Conservation (phyloP, 2,797 vertebrate genomes). For the Protosalanx chinensis region DNA sequence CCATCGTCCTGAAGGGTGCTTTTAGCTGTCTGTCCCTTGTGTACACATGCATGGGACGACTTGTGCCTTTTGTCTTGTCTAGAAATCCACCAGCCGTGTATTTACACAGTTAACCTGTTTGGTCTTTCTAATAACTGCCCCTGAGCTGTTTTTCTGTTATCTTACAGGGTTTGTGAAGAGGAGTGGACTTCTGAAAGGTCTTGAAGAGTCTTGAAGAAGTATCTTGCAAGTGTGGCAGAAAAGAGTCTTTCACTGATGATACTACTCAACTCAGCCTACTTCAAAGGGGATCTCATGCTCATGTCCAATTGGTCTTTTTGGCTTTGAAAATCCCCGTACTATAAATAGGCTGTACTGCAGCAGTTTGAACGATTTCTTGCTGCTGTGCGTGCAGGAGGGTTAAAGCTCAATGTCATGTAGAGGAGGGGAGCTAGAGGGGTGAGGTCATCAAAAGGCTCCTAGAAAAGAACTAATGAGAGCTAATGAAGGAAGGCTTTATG, state of each 20-base stretch:
- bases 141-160: too few species aligned
- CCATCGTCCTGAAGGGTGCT: too few species aligned
- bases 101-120: too few species aligned
- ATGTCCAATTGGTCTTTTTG: neutral
- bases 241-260: neutral
- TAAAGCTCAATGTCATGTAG: neutral
- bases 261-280: neutral
- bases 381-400: neutral
- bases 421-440: neutral
- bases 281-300: slow-evolving; percentile 1
- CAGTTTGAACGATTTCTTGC: slow-evolving; percentile 4
- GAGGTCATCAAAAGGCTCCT: neutral
- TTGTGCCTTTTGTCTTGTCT: too few species aligned
- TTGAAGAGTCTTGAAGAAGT: too few species aligned
- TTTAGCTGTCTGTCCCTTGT: too few species aligned
- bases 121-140: too few species aligned
- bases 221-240: neutral
- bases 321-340: slow-evolving; percentile 5
- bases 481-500: neutral
- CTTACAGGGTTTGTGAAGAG: too few species aligned
- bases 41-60: too few species aligned
- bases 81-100: too few species aligned
- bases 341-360: slow-evolving; percentile 10
- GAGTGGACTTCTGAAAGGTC: too few species aligned
- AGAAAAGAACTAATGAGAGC: neutral